Evolutionary conservation across 2,797 vertebrate species (phyloP), one percentile per base, ranked within the genome.

Genomic region (Microcaecilia unicolor): DNA sequence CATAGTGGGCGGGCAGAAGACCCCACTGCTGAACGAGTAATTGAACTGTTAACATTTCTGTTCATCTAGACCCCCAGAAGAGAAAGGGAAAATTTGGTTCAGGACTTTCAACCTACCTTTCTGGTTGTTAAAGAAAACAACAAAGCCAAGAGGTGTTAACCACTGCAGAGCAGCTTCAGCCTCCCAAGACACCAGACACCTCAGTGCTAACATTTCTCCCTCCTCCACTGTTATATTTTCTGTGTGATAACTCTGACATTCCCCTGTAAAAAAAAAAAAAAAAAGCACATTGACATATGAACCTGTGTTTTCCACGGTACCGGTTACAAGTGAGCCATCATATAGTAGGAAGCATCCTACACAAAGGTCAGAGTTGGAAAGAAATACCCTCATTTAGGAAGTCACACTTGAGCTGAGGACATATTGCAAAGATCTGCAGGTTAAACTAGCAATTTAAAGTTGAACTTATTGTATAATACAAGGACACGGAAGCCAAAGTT

Each of bases 131-230:
- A 83, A 46, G 33, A 75, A 81, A 15, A 78, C 57, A 12, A 58
- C 28, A 48, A 76, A 85, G 1, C 62, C 64, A 0, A 2, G 37
- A 0, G 81, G 76, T 15, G 76, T 54, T 3, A 62, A 12, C 82
- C 81, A 84, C 41, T 83, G 74, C 18, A 55, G 31, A 12, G 33
- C 22, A 0, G 39, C 32, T 1, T 1, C 2, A 1, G 1, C 0
- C 0, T 1, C 7, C 2, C 22, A 5, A 5, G 38, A 9, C 20
- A 56, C 13, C 4, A 3, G n/a, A 25, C 82, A 85, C 2, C 1
- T 25, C 0, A 85, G 59, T 0, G 19, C 53, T 1, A 80, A 42
- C 2, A 27, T 28, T 15, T 60, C 54, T 22, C 80, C 81, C 53
- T 83, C 76, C 41, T 46, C 51, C 17, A 81, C 31, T 0, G 27